Conservation (phyloP, 2,797 vertebrate species). For the Picus viridis region DNA sequence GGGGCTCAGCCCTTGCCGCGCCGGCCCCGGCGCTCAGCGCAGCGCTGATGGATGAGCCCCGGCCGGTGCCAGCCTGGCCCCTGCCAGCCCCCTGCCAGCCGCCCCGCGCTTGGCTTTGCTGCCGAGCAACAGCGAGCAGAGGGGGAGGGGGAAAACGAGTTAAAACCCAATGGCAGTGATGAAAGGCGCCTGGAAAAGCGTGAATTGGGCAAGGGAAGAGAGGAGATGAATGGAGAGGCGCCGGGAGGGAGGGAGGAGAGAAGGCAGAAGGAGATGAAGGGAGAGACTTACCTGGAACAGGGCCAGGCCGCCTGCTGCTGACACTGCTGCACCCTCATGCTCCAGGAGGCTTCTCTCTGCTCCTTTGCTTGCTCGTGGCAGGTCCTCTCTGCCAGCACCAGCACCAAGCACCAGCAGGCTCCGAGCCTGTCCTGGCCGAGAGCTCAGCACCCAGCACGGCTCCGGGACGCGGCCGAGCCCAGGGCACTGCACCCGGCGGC, state of each 20-base stretch:
- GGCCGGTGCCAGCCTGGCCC: background rate
- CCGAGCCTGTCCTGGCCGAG: background rate
- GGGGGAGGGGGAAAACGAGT: too few relatives aligned
- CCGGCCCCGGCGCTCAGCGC: background rate
- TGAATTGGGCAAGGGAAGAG: background rate
- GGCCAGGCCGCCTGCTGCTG: background rate
- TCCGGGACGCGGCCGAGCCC: background rate
- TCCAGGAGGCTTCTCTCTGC: background rate
- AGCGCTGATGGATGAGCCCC: conserved; percentile 6
- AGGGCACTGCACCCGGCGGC: background rate
- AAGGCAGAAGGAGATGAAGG: background rate
- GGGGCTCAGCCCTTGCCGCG: background rate
- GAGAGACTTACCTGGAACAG: background rate
- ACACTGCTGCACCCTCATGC: accelerated
- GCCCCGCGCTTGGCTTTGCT: background rate
- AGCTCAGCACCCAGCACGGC: background rate
- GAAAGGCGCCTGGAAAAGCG: background rate
- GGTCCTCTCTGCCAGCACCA: background rate
- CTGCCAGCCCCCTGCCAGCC: background rate
- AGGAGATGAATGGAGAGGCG: background rate
- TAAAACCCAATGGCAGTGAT: conserved; percentile 13
- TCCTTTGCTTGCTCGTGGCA: accelerated
- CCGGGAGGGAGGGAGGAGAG: background rate
- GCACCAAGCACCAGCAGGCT: background rate
- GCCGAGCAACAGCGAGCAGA: background rate